phyloP scores from a whole-genome alignment of 1,140 invertebrate genomes.

The Megalonaias nervosa region DNA sequence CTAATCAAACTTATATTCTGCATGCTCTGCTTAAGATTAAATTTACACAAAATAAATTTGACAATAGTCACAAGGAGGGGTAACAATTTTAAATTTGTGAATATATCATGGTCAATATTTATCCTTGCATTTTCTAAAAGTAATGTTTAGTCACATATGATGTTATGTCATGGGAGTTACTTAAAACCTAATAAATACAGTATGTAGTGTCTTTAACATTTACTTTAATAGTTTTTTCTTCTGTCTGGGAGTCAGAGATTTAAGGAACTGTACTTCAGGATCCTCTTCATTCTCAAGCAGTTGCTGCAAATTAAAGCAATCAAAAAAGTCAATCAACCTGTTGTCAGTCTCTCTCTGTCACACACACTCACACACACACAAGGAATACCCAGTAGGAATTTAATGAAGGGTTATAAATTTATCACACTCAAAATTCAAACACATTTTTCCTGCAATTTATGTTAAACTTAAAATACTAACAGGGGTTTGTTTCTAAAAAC shows the following conservation, averaged over 20 bases:
- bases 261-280: constrained; percentile 83
- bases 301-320: constrained; percentile 57
- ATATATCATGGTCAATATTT: background rate
- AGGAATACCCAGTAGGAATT: too few relatives aligned
- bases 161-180: background rate
- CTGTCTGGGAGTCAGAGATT: constrained; percentile 87
- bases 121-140: background rate
- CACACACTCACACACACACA: too few relatives aligned
- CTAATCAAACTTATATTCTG: too few relatives aligned
- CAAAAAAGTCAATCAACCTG: constrained; percentile 6
- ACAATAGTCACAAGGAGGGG: too few relatives aligned
- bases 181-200: background rate
- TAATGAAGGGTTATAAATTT: too few relatives aligned
- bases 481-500: too few relatives aligned
- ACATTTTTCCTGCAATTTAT: too few relatives aligned
- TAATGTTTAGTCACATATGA: background rate
- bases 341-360: background rate
- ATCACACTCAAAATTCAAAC: too few relatives aligned
- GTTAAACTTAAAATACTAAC: too few relatives aligned
- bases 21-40: too few relatives aligned
- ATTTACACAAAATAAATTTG: too few relatives aligned
- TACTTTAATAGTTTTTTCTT: constrained; percentile 92
- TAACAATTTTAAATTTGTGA: background rate
- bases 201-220: constrained; percentile 52
- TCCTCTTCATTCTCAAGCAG: constrained; percentile 75